Percentiles rank a stretch among this genome's conserved stretches.
Conservation (phyloP, 2,113 vertebrate species). For the Naja naja region DNA sequence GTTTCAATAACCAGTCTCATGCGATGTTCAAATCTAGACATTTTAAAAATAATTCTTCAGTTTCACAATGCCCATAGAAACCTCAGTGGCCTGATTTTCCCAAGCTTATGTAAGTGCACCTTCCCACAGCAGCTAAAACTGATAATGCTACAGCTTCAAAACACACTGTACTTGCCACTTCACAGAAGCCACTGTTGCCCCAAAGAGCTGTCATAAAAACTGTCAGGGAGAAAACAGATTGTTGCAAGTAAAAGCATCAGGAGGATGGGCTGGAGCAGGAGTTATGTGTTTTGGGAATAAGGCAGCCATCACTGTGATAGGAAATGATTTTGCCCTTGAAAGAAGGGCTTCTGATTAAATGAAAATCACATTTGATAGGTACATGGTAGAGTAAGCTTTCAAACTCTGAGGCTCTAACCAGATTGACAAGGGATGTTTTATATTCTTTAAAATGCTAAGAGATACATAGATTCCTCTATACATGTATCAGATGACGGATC, state of each 20-base stretch:
- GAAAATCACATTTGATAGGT: not conserved
- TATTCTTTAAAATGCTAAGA: not conserved
- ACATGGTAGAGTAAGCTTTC: not conserved
- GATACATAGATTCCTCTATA: not conserved
- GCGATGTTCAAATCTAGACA: not conserved
- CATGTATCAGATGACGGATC: not conserved
- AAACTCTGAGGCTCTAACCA: not conserved
- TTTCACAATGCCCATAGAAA: not conserved
- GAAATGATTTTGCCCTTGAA: not conserved
- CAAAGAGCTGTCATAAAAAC: not conserved
- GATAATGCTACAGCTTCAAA: not conserved
- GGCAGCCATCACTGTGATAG: not conserved
- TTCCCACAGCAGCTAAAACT: not conserved
- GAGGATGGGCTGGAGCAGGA: not conserved
- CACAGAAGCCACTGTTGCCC: not conserved
- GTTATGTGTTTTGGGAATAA: not conserved
- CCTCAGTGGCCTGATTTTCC: not conserved
- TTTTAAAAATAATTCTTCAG: not conserved
- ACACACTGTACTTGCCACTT: not conserved
- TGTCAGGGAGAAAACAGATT: not conserved
- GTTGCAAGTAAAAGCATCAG: not conserved
- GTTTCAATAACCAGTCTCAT: not conserved
- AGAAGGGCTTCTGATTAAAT: not conserved
- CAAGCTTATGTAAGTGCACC: not conserved
- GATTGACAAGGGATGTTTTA: not conserved